A percentile compares a stretch with the other conserved stretches of the same genome.
Evolutionary conservation across 2,797 vertebrate species (phyloP).

Genomic region (Mareca penelope): DNA sequence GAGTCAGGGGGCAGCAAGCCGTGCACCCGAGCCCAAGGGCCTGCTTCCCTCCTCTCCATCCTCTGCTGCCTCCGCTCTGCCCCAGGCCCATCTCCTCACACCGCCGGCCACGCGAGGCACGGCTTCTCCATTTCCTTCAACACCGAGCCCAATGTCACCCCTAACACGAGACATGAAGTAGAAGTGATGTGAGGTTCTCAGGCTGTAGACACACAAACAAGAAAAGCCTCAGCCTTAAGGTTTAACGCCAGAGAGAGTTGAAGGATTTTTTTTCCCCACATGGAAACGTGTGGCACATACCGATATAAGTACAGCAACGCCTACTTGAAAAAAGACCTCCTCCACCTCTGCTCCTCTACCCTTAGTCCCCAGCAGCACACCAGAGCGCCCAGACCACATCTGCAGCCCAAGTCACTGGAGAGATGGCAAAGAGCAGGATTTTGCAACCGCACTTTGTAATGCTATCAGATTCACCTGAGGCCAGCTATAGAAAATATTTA

Average conservation of each 20-base stretch:
- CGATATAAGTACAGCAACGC: background rate
- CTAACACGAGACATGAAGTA: background rate
- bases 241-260: background rate
- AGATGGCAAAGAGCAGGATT: background rate
- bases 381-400: background rate
- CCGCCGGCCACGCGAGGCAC: rapidly evolving
- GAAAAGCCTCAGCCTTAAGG: conserved; percentile 14
- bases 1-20: background rate
- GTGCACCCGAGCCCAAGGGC: background rate
- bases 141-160: conserved; percentile 2
- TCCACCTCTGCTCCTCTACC: background rate
- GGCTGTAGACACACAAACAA: background rate
- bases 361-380: background rate
- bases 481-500: background rate
- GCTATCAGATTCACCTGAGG: background rate
- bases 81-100: background rate
- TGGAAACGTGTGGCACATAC: background rate
- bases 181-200: background rate
- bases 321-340: background rate
- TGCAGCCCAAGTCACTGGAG: background rate
- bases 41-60: rapidly evolving
- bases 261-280: background rate
- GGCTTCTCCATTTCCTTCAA: background rate
- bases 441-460: background rate
- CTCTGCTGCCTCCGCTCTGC: background rate